Evolutionary conservation across 2,113 vertebrate genomes (phyloP).

Genomic region (Sterrhoptilus dennistouni): DNA sequence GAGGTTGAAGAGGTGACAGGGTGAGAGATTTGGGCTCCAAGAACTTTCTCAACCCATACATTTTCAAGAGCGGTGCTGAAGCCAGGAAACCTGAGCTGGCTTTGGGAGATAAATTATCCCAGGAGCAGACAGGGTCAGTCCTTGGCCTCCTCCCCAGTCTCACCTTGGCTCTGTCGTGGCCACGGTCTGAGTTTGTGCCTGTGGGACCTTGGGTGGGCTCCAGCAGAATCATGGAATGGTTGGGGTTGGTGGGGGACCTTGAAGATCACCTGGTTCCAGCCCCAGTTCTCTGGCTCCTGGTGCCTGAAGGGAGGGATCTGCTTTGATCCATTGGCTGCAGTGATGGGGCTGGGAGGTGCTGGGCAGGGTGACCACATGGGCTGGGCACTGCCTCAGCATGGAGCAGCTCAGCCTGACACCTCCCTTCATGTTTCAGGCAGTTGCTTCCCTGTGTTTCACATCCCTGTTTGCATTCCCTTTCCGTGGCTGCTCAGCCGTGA

Average conservation of each 20-base stretch:
- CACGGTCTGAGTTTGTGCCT: fast-evolving
- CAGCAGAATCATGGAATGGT: neutral
- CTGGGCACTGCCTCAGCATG: fast-evolving
- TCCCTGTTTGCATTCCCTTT: neutral
- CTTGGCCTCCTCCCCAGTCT: neutral
- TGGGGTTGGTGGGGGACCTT: too few relatives aligned
- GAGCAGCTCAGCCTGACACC: neutral
- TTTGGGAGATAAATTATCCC: conserved; percentile 26
- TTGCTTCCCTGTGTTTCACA: neutral
- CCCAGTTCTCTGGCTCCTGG: fast-evolving
- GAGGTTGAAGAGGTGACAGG: conserved; percentile 40
- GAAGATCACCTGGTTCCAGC: neutral
- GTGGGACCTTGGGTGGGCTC: fast-evolving
- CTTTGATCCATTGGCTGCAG: neutral
- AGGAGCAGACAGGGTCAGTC: conserved; percentile 53
- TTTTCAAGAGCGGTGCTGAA: conserved; percentile 56
- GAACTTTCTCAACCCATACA: conserved; percentile 78
- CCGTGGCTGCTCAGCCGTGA: neutral
- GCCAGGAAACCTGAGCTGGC: conserved; percentile 65
- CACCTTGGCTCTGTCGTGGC: neutral
- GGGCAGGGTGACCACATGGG: neutral
- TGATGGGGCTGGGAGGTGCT: neutral
- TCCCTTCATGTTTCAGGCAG: neutral
- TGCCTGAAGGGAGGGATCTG: neutral
- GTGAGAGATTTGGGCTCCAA: conserved; percentile 58